Conservation (phyloP, 2,888 invertebrate species). For the Netelia virgata region DNA sequence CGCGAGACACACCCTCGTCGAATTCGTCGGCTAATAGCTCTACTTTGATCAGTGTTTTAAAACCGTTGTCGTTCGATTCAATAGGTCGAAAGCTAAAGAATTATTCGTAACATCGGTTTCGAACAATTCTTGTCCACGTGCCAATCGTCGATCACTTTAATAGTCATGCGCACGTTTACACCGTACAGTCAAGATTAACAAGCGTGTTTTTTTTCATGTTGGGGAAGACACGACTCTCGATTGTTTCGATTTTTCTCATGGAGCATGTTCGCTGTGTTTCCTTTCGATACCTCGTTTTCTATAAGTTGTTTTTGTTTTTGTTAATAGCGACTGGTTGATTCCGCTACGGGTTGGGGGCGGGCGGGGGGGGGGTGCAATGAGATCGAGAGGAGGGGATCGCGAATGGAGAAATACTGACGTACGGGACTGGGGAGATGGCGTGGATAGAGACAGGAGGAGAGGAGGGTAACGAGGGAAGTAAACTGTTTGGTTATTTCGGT, state of each 20-base stretch:
- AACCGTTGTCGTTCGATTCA: no score
- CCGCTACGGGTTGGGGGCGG: slow-evolving; percentile 59
- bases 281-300: neutral
- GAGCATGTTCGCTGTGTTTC: neutral
- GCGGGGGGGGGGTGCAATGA: no score
- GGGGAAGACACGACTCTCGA: no score
- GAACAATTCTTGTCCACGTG: neutral
- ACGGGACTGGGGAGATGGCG: slow-evolving; percentile 46
- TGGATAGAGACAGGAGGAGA: neutral
- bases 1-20: no score
- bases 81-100: neutral
- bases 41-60: no score
- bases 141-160: neutral
- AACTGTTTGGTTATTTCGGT: slow-evolving; percentile 75
- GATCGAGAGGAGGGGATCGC: slow-evolving; percentile 1
- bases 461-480: slow-evolving; percentile 31
- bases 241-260: neutral
- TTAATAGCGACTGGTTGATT: slow-evolving; percentile 58
- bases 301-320: slow-evolving; percentile 73
- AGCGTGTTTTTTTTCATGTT: no score
- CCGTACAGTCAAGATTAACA: no score
- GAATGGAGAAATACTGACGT: slow-evolving; percentile 26
- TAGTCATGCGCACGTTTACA: neutral
- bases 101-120: neutral
- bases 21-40: no score